Percentiles rank a stretch among this genome's conserved stretches.
These are phyloP conservation scores for Trochalopteron elliotii DNA, from an alignment of 2,113 vertebrate genomes.

Conservation along the genomic window DNA sequence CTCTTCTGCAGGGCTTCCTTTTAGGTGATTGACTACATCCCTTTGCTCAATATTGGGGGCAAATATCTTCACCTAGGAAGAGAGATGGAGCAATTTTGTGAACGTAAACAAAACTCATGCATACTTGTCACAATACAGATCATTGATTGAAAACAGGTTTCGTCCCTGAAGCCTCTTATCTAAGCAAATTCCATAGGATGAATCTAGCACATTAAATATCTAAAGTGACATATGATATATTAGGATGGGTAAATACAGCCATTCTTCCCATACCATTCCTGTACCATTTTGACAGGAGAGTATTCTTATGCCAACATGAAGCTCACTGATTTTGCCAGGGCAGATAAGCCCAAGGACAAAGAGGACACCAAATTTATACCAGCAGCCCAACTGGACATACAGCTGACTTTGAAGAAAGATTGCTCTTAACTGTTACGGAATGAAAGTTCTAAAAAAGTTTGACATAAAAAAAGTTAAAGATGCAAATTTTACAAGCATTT, in stretches of 20 bases:
- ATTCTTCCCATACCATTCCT: neutral
- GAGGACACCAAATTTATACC: neutral
- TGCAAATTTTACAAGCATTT: neutral
- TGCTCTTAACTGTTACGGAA: neutral
- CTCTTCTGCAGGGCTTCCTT: constrained; percentile 77
- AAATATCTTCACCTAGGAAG: constrained; percentile 83
- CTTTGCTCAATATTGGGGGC: constrained; percentile 85
- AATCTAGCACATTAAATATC: neutral
- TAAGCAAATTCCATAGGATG: neutral
- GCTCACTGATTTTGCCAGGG: neutral
- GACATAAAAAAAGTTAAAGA: neutral
- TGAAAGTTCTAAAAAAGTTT: neutral
- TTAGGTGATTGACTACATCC: constrained; percentile 82
- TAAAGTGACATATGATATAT: fast-evolving
- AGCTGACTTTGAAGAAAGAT: neutral
- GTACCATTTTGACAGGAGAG: neutral
- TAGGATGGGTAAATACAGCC: neutral
- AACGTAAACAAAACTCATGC: neutral
- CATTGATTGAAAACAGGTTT: neutral
- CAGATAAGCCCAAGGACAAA: neutral
- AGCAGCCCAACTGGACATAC: neutral
- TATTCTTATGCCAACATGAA: neutral
- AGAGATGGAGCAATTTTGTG: neutral
- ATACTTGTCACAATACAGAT: neutral
- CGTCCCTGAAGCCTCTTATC: neutral